phyloP scores from a whole-genome alignment of 2,888 invertebrate genomes.

The Scaptomyza caliginosa region DNA sequence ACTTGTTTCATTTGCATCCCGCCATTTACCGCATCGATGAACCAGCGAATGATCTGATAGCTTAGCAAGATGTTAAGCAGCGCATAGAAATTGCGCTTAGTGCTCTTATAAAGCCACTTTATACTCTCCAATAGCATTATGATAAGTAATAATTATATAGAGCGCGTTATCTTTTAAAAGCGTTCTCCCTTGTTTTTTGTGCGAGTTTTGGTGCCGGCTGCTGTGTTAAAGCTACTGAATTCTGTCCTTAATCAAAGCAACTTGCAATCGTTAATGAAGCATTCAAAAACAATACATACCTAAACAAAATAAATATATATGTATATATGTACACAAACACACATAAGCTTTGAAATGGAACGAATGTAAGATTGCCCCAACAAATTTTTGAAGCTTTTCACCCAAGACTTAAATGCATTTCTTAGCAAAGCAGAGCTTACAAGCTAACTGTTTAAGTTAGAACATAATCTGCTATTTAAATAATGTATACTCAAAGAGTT shows the following conservation, averaged over 20 bases:
- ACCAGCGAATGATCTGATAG: conserved; percentile 74
- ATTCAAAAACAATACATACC: conserved; percentile 20
- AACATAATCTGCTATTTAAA: neutral
- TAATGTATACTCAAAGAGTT: too few species aligned
- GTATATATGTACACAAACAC: neutral
- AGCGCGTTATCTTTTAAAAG: conserved; percentile 5
- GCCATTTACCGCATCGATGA: conserved; percentile 41
- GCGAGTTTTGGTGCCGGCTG: conserved; percentile 25
- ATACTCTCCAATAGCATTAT: conserved; percentile 65
- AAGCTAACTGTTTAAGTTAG: conserved; percentile 31
- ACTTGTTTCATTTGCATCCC: conserved; percentile 19
- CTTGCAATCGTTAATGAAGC: conserved; percentile 30
- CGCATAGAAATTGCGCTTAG: conserved; percentile 36
- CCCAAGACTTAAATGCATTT: conserved; percentile 18
- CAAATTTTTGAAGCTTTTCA: conserved; percentile 37
- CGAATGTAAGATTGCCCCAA: conserved; percentile 7
- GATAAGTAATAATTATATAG: neutral
- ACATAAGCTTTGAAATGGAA: conserved; percentile 21
- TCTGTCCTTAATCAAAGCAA: conserved; percentile 17
- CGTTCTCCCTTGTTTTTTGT: conserved; percentile 1
- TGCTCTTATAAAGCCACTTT: conserved; percentile 51
- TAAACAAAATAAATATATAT: neutral
- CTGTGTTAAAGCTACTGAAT: conserved; percentile 29
- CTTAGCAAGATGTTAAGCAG: conserved; percentile 63
- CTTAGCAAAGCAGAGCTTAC: conserved; percentile 46